A percentile compares a stretch with the other conserved stretches of the same genome.
These are phyloP conservation scores for Drosophila jambulina DNA, from an alignment of 1,140 invertebrate species.

Conservation along the genomic window DNA sequence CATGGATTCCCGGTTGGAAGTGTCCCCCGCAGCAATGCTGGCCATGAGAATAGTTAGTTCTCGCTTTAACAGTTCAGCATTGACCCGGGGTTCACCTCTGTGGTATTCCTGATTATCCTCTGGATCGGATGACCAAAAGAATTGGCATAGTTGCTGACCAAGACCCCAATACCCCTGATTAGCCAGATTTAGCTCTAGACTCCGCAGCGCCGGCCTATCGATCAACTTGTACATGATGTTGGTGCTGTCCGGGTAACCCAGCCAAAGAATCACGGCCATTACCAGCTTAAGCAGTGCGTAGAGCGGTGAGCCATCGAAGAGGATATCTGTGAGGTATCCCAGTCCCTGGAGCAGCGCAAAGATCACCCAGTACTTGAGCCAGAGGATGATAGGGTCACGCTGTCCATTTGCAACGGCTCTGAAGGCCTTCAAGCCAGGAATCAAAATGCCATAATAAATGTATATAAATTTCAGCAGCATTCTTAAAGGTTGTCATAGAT, in stretches of 20 bases:
- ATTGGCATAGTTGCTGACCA: not conserved
- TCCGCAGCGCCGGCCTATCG: not conserved
- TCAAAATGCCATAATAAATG: conserved; percentile 16
- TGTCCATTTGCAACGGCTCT: not conserved
- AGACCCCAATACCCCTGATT: not conserved
- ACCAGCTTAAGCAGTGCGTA: conserved; percentile 19
- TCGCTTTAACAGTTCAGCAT: not conserved
- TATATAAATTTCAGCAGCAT: conserved; percentile 11
- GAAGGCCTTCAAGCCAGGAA: conserved; percentile 14
- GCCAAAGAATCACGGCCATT: conserved; percentile 11
- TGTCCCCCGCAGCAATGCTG: not conserved
- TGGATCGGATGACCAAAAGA: not conserved
- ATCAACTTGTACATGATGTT: not conserved
- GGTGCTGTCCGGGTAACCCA: conserved; percentile 9
- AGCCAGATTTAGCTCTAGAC: not conserved
- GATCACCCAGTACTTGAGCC: conserved; percentile 33
- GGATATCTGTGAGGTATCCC: not conserved
- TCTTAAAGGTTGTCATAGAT: not conserved
- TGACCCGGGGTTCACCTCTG: not conserved
- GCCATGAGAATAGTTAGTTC: conserved; percentile 1
- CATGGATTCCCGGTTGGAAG: not conserved
- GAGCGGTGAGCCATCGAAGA: not conserved
- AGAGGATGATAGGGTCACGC: not conserved
- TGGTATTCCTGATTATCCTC: not conserved
- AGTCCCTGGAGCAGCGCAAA: conserved; percentile 19